Evolutionary conservation across 1,140 invertebrate species (phyloP).

Genomic region (Amyelois transitella): DNA sequence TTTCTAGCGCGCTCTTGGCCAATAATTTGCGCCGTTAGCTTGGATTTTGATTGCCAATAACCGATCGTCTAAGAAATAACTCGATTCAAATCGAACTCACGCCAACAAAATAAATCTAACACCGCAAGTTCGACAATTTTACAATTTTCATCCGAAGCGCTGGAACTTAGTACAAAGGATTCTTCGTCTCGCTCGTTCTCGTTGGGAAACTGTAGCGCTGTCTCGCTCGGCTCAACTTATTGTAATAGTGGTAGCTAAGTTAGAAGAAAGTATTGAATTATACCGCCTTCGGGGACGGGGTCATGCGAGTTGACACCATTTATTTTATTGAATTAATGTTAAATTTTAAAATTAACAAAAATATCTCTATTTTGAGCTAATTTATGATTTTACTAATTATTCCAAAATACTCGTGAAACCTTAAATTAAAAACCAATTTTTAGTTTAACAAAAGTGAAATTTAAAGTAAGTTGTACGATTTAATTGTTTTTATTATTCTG

Average conservation of each 20-base stretch:
- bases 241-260: constrained; percentile 9
- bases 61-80: no score
- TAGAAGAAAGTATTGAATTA: constrained; percentile 8
- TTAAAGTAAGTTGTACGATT: no score
- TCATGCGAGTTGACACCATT: not conserved
- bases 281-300: not conserved
- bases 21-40: no score
- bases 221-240: constrained; percentile 1
- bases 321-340: not conserved
- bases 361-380: no score
- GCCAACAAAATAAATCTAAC: not conserved
- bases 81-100: not conserved
- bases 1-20: no score
- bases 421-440: no score
- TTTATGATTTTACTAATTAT: no score
- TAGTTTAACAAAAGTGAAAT: no score
- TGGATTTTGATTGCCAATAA: no score
- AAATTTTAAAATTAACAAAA: no score
- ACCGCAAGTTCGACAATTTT: not conserved
- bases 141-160: constrained; percentile 2
- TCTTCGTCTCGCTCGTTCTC: not conserved
- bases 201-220: not conserved
- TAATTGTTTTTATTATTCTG: no score
- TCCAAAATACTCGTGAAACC: no score
- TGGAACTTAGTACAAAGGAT: constrained; percentile 5